Evolutionary conservation across 2,888 invertebrate genomes (phyloP).

Genomic region (Macropis europaea): DNA sequence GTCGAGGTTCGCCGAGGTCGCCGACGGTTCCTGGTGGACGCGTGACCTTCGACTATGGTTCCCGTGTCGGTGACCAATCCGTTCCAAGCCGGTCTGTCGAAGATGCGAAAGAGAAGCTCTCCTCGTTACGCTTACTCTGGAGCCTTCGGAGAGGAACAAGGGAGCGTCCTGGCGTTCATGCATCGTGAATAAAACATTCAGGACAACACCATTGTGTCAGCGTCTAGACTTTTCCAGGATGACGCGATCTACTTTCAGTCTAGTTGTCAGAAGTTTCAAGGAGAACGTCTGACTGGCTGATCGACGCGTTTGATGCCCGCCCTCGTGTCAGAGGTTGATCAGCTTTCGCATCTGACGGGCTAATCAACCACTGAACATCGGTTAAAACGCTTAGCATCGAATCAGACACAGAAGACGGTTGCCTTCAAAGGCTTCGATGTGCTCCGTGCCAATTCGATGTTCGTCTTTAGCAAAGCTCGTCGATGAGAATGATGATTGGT

Average conservation of each 20-base stretch:
- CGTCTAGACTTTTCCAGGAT: neutral
- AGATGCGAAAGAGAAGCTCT: neutral
- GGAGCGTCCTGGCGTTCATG: too few species aligned
- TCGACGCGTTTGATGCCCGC: neutral
- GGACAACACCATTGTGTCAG: too few species aligned
- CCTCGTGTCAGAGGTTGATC: neutral
- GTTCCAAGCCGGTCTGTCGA: constrained; percentile 4
- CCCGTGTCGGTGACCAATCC: constrained; percentile 28
- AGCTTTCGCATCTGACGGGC: too few species aligned
- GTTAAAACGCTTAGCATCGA: too few species aligned
- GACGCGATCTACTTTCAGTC: neutral
- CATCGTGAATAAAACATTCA: too few species aligned
- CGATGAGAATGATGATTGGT: neutral
- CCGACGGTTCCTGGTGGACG: constrained; percentile 34
- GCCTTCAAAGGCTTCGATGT: too few species aligned
- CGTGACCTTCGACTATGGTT: constrained; percentile 41
- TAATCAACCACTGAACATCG: too few species aligned
- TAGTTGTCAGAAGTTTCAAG: neutral
- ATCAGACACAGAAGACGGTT: too few species aligned
- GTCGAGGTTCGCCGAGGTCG: constrained; percentile 38
- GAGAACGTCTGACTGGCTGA: neutral
- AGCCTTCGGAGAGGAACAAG: neutral
- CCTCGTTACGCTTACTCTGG: neutral
- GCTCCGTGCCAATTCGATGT: too few species aligned
- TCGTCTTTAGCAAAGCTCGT: neutral